Evolutionary conservation across 1,140 invertebrate genomes (phyloP), one percentile per base, ranked within the genome.

Genomic region (Drosophila quadrilineata): DNA sequence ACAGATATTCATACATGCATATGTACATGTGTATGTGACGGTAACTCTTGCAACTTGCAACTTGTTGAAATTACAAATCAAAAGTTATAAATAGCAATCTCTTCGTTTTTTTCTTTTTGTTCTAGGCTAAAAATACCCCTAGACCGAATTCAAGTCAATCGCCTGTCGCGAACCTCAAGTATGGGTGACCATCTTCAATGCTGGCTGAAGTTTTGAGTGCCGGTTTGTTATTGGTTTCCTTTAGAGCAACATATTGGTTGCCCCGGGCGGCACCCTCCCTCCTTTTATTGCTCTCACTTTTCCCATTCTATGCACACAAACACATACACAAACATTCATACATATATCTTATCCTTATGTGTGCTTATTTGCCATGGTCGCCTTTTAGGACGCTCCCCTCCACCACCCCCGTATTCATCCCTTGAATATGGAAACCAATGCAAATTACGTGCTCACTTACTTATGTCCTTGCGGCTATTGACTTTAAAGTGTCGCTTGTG

Each of bases 181-280:
- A n/a, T n/a, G n/a, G n/a, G n/a, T n/a, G n/a, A n/a, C 16, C 21
- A 3, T 19, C 14, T 29, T 35, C 19, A 9, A 10, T 19, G 4
- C 22, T 16, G 2, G 6, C n/a, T 76, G 14, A 68, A 68, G 56
- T 67, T 75, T 75, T 46, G 62, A 21, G 26, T 54, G 33, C 33
- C 10, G 6, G 35, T 49, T 50, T 57, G 41, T 57, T 80, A 84
- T 80, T 84, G 77, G 72, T 69, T 80, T 80, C 62, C 75, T 68
- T 45, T 57, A 8, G 53, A 45, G 50, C 31, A 26, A 45, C 26
- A 54, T 67, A 54, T 71, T 24, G 68, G 72, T 84, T 84, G 76
- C 76, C 77, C 50, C 43, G 26, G 72, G 76, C 77, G 60, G 58
- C 46, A 33, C 49, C n/a, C n/a, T n/a, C n/a, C n/a, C n/a, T n/a